phyloP scores from a whole-genome alignment of 2,888 invertebrate species.

The Oscheius sp. region DNA sequence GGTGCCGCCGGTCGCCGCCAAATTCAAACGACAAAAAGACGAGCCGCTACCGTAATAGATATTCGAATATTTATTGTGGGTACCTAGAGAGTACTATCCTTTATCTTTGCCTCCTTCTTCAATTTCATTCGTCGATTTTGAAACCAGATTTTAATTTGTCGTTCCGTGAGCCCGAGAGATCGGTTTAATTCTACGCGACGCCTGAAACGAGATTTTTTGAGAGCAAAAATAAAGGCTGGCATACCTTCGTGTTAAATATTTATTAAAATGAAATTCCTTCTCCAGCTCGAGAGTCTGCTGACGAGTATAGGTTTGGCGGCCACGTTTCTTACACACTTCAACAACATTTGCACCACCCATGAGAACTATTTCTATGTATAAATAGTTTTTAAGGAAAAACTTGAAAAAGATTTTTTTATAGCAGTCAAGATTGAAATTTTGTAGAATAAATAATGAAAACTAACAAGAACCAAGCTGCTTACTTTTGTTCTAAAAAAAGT shows the following conservation, averaged over 20 bases:
- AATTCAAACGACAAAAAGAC: conserved; percentile 25
- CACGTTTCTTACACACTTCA: conserved; percentile 47
- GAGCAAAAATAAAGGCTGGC: neutral
- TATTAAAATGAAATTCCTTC: conserved; percentile 64
- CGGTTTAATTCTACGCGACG: conserved; percentile 32
- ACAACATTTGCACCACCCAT: conserved; percentile 17
- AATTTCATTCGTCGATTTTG: conserved; percentile 36
- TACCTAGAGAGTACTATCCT: neutral
- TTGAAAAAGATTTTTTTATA: no score
- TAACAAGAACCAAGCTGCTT: neutral
- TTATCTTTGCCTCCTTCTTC: conserved; percentile 28
- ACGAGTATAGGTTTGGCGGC: conserved; percentile 62
- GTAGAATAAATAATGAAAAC: neutral
- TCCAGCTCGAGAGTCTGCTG: conserved; percentile 62
- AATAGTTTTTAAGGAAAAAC: no score
- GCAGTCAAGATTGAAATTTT: neutral
- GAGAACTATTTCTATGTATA: conserved; percentile 13
- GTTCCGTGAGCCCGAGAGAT: conserved; percentile 29
- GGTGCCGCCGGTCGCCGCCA: conserved; percentile 5
- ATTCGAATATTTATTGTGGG: neutral
- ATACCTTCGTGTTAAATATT: conserved; percentile 58
- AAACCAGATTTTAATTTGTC: conserved; percentile 39
- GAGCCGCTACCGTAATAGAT: neutral
- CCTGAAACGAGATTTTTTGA: neutral
- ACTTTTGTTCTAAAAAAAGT: neutral